Evolutionary conservation across 2,113 vertebrate genomes (phyloP).

Genomic region (Garra rufa): DNA sequence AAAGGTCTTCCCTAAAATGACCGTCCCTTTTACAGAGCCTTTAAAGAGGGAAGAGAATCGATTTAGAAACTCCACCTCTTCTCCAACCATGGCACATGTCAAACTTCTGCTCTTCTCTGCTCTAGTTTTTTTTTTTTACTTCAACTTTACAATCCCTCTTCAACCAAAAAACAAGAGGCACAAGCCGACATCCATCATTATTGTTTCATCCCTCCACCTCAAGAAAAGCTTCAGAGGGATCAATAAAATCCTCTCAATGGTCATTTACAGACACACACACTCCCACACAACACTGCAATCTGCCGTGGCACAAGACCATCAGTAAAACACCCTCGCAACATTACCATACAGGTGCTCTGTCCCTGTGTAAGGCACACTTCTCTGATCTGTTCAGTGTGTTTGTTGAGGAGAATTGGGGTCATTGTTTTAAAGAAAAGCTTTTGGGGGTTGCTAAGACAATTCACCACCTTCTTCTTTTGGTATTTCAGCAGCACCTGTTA

Average conservation of each 20-base stretch:
- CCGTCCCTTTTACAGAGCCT: constrained; percentile 64
- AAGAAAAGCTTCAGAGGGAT: constrained; percentile 11
- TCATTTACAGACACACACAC: neutral
- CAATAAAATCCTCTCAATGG: constrained; percentile 24
- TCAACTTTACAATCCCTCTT: neutral
- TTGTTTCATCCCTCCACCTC: constrained; percentile 17
- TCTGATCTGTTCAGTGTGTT: constrained; percentile 1
- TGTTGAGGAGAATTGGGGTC: neutral
- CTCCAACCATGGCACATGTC: constrained; percentile 55
- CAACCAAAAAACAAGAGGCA: constrained; percentile 2
- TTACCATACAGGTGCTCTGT: constrained; percentile 38
- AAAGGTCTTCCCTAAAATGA: constrained; percentile 64
- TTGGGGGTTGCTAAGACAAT: neutral
- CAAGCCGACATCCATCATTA: neutral
- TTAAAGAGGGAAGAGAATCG: constrained; percentile 63
- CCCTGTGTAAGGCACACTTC: constrained; percentile 20
- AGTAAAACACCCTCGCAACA: neutral
- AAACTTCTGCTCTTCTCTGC: constrained; percentile 32
- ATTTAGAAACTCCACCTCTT: constrained; percentile 61
- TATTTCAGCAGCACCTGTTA: constrained; percentile 16
- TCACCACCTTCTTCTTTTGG: neutral
- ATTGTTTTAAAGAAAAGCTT: constrained; percentile 18
- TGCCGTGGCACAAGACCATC: neutral
- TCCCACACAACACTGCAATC: neutral
- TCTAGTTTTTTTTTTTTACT: neutral